Evolutionary conservation across 1,140 invertebrate genomes (phyloP).

Genomic region (Carcinoscorpius rotundicauda): DNA sequence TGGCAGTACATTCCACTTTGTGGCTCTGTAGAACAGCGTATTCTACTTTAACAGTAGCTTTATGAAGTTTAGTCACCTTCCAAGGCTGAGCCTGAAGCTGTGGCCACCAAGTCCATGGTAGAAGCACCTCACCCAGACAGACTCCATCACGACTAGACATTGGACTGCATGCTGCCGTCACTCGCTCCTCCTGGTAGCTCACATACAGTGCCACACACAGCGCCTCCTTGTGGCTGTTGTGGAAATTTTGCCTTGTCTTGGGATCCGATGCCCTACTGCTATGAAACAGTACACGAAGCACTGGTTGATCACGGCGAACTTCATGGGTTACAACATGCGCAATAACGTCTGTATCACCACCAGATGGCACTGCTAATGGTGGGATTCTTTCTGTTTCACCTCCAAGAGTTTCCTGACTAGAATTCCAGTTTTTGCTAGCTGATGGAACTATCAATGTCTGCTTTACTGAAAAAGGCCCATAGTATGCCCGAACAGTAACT

Average conservation of each 20-base stretch:
- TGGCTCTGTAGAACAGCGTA: conserved; percentile 53
- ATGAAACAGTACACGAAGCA: conserved; percentile 76
- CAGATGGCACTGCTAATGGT: conserved; percentile 36
- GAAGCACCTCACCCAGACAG: conserved; percentile 61
- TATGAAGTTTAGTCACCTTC: conserved; percentile 48
- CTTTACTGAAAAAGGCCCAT: conserved; percentile 83
- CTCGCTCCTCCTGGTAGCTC: conserved; percentile 39
- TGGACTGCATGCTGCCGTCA: conserved; percentile 71
- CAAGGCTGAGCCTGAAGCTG: conserved; percentile 16
- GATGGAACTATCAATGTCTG: conserved; percentile 55
- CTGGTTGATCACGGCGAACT: conserved; percentile 68
- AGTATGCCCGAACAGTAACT: conserved; percentile 71
- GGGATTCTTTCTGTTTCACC: conserved; percentile 25
- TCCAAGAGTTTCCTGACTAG: conserved; percentile 24
- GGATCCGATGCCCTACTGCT: conserved; percentile 21
- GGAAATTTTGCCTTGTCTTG: conserved; percentile 38
- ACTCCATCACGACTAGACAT: conserved; percentile 70
- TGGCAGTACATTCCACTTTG: conserved; percentile 19
- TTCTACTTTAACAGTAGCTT: conserved; percentile 54
- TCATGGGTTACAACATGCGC: conserved; percentile 76
- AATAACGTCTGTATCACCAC: conserved; percentile 61
- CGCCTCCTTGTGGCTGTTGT: conserved; percentile 35
- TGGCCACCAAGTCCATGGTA: conserved; percentile 75
- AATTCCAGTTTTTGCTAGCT: conserved; percentile 45
- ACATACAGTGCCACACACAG: conserved; percentile 47